phyloP scores from a whole-genome alignment of 2,888 invertebrate species.

The Schrankia costaestrigalis region DNA sequence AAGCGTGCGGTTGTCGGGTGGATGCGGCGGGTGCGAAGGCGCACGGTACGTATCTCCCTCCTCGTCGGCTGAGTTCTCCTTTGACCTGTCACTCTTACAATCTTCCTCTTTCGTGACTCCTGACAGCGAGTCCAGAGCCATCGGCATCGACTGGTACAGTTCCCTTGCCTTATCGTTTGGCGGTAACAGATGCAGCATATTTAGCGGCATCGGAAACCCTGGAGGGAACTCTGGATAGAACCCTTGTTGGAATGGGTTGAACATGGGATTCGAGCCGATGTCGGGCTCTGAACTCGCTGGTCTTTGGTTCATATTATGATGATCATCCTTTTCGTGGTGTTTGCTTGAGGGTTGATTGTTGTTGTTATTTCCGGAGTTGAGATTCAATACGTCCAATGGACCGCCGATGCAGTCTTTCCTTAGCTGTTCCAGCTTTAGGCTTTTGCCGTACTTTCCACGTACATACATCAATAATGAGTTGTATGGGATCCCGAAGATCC shows the following conservation, averaged over 20 bases:
- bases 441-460: slow-evolving; percentile 95
- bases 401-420: slow-evolving; percentile 93
- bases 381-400: slow-evolving; percentile 86
- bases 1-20: slow-evolving; percentile 83
- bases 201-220: slow-evolving; percentile 90
- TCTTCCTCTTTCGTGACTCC: slow-evolving; percentile 81
- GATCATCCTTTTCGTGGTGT: slow-evolving; percentile 80
- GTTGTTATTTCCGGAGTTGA: slow-evolving; percentile 82
- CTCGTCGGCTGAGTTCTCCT: slow-evolving; percentile 82
- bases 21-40: slow-evolving; percentile 79
- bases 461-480: slow-evolving; percentile 96
- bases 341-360: slow-evolving; percentile 77
- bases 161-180: slow-evolving; percentile 88
- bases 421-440: slow-evolving; percentile 91
- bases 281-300: slow-evolving; percentile 86
- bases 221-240: slow-evolving; percentile 92
- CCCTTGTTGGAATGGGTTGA: slow-evolving; percentile 88
- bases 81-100: slow-evolving; percentile 83
- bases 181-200: slow-evolving; percentile 91
- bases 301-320: slow-evolving; percentile 71
- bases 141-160: slow-evolving; percentile 79
- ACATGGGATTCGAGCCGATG: slow-evolving; percentile 83
- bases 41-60: slow-evolving; percentile 73
- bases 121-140: slow-evolving; percentile 80
- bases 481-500: slow-evolving; percentile 96